Percentiles rank a stretch among this genome's conserved stretches.
phyloP scores from a whole-genome alignment of 2,113 vertebrate species.

The Sylvia atricapilla region DNA sequence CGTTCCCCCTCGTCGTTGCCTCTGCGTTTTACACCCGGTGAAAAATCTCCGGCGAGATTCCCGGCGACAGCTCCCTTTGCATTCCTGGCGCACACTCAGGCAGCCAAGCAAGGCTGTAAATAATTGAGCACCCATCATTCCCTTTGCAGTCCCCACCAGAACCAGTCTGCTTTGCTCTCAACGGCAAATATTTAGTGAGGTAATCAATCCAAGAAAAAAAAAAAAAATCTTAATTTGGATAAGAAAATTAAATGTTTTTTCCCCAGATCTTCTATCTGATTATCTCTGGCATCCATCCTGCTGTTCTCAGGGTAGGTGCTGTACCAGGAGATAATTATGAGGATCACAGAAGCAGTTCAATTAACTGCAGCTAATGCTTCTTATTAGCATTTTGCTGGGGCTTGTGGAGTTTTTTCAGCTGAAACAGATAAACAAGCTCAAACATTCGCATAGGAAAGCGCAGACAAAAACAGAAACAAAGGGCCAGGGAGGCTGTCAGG shows the following conservation, averaged over 20 bases:
- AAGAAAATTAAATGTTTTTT: constrained; percentile 32
- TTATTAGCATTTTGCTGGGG: constrained; percentile 49
- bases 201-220: not conserved
- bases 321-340: constrained; percentile 24
- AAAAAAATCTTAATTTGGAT: constrained; percentile 14
- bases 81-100: not conserved
- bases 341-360: constrained; percentile 33
- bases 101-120: constrained; percentile 27
- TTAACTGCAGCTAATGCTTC: constrained; percentile 57
- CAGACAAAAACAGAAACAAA: not conserved
- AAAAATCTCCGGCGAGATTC: constrained; percentile 30
- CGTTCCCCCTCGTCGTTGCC: not conserved
- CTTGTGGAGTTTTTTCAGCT: constrained; percentile 26
- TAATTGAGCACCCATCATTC: constrained; percentile 29
- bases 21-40: not conserved
- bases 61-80: not conserved
- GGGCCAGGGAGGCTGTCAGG: not conserved
- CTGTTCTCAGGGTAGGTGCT: not conserved
- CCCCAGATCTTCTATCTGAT: not conserved
- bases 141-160: not conserved
- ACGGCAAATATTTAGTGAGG: constrained; percentile 36
- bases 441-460: not conserved
- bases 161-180: not conserved
- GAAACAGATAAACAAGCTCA: constrained; percentile 36
- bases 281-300: constrained; percentile 12